phyloP scores from a whole-genome alignment of 1,140 invertebrate species.

The Grapholita molesta region DNA sequence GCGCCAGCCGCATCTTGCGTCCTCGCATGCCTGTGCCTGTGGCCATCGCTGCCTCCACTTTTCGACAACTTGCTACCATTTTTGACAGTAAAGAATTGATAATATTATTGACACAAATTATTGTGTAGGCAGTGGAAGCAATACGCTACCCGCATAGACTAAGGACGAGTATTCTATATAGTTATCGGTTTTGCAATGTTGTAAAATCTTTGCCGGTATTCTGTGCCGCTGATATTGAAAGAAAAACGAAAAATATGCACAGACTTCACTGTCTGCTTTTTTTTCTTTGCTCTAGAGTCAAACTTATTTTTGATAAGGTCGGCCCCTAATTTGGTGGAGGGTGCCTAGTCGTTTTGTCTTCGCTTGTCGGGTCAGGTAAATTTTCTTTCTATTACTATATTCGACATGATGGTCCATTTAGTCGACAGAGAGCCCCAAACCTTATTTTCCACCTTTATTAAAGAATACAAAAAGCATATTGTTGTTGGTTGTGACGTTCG shows the following conservation, averaged over 20 bases:
- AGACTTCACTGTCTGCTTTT: too few relatives aligned
- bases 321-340: too few relatives aligned
- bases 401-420: too few relatives aligned
- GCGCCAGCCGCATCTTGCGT: conserved; percentile 71
- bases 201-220: not conserved
- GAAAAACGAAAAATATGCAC: not conserved
- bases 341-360: too few relatives aligned
- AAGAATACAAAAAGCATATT: too few relatives aligned
- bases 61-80: conserved; percentile 69
- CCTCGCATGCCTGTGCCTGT: conserved; percentile 66
- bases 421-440: too few relatives aligned
- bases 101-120: conserved; percentile 46
- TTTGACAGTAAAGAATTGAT: conserved; percentile 66
- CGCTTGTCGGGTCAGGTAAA: too few relatives aligned
- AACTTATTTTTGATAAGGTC: too few relatives aligned
- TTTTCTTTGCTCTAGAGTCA: too few relatives aligned
- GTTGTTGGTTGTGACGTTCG: too few relatives aligned
- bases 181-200: not conserved
- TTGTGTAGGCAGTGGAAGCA: not conserved
- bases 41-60: conserved; percentile 67
- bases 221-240: not conserved
- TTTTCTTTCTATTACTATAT: too few relatives aligned
- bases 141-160: not conserved
- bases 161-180: conserved; percentile 31
- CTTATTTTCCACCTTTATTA: too few relatives aligned